Percentiles rank a stretch among this genome's conserved stretches.
These are phyloP conservation scores for Trachops cirrhosus DNA, from an alignment of 2,797 vertebrate species.

Conservation along the genomic window DNA sequence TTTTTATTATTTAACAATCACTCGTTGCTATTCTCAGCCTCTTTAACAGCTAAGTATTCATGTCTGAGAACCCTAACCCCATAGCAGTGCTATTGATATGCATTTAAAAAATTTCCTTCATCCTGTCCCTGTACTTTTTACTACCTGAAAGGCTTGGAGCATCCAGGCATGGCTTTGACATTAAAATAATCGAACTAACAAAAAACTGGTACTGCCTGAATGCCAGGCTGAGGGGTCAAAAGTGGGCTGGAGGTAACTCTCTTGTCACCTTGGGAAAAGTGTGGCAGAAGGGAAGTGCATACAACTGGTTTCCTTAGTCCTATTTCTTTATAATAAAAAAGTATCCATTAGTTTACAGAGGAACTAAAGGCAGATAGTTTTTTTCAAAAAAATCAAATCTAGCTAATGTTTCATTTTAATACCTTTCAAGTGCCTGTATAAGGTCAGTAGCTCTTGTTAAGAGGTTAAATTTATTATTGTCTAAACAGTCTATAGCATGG, in stretches of 20 bases:
- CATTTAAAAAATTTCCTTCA: not conserved
- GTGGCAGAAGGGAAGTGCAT: not conserved
- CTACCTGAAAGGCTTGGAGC: not conserved
- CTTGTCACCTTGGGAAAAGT: not conserved
- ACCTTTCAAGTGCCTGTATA: not conserved
- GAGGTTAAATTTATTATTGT: not conserved
- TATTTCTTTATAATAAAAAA: not conserved
- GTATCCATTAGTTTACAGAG: not conserved
- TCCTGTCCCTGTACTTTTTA: not conserved
- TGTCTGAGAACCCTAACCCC: not conserved
- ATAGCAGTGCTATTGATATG: not conserved
- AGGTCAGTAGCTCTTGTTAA: not conserved
- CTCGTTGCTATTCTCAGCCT: not conserved
- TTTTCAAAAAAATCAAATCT: not conserved
- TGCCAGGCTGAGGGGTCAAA: not conserved
- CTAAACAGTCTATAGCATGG: not conserved
- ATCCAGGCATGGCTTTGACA: not conserved
- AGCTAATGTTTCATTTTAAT: conserved; percentile 6
- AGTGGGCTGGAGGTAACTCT: not conserved
- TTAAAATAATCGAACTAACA: not conserved
- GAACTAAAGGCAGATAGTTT: not conserved
- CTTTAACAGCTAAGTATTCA: conserved; percentile 30
- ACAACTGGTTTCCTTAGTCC: not conserved
- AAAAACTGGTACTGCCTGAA: not conserved
- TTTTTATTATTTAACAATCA: conserved; percentile 43